Evolutionary conservation across 1,140 invertebrate species (phyloP).

Genomic region (Oncopeltus fasciatus): DNA sequence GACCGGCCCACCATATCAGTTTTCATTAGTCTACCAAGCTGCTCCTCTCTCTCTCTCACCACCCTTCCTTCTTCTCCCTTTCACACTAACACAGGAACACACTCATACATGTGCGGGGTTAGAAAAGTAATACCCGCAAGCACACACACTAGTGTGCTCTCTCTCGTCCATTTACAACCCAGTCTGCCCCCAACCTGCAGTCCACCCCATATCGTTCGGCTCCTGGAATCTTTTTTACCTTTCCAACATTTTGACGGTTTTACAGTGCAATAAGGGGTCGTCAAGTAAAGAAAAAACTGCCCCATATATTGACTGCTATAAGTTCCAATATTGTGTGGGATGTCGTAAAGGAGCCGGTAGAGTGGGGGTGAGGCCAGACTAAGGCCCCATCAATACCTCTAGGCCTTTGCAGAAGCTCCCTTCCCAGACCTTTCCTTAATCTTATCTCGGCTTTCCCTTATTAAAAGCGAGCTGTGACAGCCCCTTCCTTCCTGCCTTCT

Average conservation of each 20-base stretch:
- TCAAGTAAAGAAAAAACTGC: too few species aligned
- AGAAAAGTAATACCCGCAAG: background rate
- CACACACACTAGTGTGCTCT: too few species aligned
- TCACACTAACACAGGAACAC: background rate
- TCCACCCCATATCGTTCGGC: too few species aligned
- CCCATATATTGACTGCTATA: too few species aligned
- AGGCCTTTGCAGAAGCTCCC: background rate
- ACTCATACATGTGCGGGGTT: background rate
- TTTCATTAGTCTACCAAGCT: conserved; percentile 2
- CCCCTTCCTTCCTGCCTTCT: background rate
- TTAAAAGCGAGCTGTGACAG: background rate
- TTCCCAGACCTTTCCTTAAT: background rate
- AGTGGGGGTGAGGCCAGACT: background rate
- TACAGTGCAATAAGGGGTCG: too few species aligned
- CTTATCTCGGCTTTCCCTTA: background rate
- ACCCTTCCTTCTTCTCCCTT: background rate
- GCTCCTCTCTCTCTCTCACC: background rate
- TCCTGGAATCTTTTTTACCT: too few species aligned
- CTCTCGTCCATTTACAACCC: too few species aligned
- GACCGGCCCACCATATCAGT: background rate
- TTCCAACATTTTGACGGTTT: too few species aligned
- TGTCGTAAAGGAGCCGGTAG: background rate
- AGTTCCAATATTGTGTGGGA: background rate
- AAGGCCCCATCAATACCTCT: background rate
- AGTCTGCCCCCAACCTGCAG: too few species aligned